Evolutionary conservation across 2,113 vertebrate genomes (phyloP).

Genomic region (Paramisgurnus dabryanus): DNA sequence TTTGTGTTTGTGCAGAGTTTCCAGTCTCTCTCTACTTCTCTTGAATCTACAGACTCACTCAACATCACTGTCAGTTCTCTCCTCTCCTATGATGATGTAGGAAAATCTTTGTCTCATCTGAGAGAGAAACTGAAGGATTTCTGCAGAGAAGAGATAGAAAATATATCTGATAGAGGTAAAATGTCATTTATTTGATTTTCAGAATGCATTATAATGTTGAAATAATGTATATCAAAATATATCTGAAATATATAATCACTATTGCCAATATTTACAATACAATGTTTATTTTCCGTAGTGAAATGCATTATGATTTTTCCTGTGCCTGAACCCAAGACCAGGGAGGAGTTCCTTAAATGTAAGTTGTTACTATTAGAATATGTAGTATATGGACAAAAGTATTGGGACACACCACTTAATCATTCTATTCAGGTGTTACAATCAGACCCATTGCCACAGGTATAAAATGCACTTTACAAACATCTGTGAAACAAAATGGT

Average conservation of each 20-base stretch:
- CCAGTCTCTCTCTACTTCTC: conserved; percentile 7
- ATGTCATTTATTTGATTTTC: neutral
- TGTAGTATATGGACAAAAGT: too few relatives aligned
- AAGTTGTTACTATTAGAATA: conserved; percentile 39
- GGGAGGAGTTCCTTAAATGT: conserved; percentile 51
- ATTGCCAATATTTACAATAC: neutral
- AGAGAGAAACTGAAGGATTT: conserved; percentile 13
- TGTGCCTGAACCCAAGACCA: conserved; percentile 41
- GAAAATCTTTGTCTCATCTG: conserved; percentile 24
- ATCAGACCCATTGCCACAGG: too few relatives aligned
- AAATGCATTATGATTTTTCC: conserved; percentile 6
- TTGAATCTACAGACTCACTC: too few relatives aligned
- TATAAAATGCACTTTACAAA: too few relatives aligned
- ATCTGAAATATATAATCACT: neutral
- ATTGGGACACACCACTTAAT: too few relatives aligned
- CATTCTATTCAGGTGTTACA: too few relatives aligned
- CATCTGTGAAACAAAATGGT: too few relatives aligned
- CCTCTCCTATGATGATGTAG: neutral
- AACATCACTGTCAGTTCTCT: conserved; percentile 3
- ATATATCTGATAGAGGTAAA: conserved; percentile 37
- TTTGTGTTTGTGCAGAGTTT: conserved; percentile 17
- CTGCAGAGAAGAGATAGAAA: conserved; percentile 22
- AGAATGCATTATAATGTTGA: too few relatives aligned
- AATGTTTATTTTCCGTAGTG: neutral
- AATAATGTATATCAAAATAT: neutral